These are phyloP conservation scores for Proterorhinus semilunaris DNA, from an alignment of 2,113 vertebrate genomes.

Conservation along the genomic window DNA sequence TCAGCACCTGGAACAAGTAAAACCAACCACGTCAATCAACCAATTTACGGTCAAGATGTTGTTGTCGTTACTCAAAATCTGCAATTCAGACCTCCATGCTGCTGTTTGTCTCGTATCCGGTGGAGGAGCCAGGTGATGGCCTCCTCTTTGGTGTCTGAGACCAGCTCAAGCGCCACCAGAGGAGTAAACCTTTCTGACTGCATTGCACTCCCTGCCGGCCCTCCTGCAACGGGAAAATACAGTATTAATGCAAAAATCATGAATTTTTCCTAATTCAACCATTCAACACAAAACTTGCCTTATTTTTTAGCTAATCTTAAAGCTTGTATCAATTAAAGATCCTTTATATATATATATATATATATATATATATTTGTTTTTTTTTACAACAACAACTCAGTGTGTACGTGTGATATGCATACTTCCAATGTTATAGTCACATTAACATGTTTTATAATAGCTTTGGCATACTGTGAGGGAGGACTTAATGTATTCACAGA, in stretches of 20 bases:
- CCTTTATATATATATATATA: too few species aligned
- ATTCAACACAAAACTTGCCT: too few species aligned
- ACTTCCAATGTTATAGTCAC: neutral
- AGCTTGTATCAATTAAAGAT: too few species aligned
- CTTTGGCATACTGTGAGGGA: neutral
- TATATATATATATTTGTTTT: too few species aligned
- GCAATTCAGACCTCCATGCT: conserved; percentile 80
- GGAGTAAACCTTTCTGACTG: conserved; percentile 80
- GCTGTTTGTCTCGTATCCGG: conserved; percentile 83
- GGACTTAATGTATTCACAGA: neutral
- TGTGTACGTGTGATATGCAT: neutral
- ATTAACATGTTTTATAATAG: neutral
- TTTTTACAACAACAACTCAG: neutral
- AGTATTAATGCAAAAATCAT: neutral
- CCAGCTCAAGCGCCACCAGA: conserved; percentile 88
- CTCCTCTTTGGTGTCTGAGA: conserved; percentile 81
- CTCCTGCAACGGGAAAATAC: conserved; percentile 45
- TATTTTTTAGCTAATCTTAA: too few species aligned
- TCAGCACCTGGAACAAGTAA: conserved; percentile 80
- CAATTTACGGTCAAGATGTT: neutral
- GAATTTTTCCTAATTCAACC: neutral
- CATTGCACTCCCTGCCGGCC: conserved; percentile 15
- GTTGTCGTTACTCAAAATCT: neutral
- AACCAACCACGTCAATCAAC: neutral
- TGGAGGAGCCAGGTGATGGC: conserved; percentile 85